A percentile compares a stretch with the other conserved stretches of the same genome.
Conservation (phyloP, 1,140 invertebrate species). For the Drosophila bocki region DNA sequence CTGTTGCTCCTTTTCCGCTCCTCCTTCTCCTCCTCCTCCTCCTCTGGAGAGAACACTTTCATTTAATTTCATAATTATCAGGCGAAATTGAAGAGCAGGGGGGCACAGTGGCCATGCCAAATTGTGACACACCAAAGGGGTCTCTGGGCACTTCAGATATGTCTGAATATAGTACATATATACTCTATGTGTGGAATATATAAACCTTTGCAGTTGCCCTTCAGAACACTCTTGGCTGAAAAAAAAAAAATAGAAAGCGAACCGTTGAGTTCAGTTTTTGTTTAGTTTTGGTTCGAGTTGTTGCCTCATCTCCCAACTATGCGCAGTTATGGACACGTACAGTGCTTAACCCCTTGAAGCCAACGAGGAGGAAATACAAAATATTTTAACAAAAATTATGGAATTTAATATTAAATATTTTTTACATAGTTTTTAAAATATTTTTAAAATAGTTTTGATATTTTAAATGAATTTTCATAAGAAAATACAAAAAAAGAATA, state of each 20-base stretch:
- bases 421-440: neutral
- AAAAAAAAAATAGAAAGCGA: slow-evolving; percentile 10
- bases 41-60: slow-evolving; percentile 32
- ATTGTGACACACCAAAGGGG: slow-evolving; percentile 46
- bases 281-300: slow-evolving; percentile 27
- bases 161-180: neutral
- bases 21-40: neutral
- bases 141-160: neutral
- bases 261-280: slow-evolving; percentile 42
- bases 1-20: neutral
- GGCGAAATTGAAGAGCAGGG: slow-evolving; percentile 11
- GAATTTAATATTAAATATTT: too few species aligned
- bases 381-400: too few species aligned
- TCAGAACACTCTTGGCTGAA: neutral
- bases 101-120: slow-evolving; percentile 14
- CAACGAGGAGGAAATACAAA: neutral
- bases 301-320: slow-evolving; percentile 47
- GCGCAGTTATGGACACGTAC: slow-evolving; percentile 66
- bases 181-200: neutral
- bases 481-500: too few species aligned
- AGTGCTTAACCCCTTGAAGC: slow-evolving; percentile 1
- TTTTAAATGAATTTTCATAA: too few species aligned
- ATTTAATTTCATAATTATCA: slow-evolving; percentile 63
- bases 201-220: slow-evolving; percentile 12
- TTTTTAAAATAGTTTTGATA: neutral